Conservation (phyloP, 2,797 vertebrate species). For the Psittacula derbiana region DNA sequence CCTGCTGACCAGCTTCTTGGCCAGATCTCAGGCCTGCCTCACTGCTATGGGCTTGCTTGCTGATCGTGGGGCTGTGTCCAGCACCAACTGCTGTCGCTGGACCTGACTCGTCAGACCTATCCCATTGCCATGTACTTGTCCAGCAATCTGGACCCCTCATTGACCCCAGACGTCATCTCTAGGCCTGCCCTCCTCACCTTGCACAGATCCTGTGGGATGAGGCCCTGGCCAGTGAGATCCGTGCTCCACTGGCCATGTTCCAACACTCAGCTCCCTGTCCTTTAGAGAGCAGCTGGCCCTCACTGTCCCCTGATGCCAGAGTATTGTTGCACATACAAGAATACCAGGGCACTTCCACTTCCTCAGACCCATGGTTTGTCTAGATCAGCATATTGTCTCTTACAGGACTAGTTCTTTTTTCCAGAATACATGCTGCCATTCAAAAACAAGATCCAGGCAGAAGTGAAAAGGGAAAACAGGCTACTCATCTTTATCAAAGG, state of each 20-base stretch:
- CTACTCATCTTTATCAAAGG: neutral
- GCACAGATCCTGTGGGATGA: neutral
- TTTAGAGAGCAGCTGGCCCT: neutral
- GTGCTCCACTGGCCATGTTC: neutral
- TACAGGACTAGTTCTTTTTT: neutral
- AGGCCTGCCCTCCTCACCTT: neutral
- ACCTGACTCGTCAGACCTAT: neutral
- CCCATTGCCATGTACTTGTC: neutral
- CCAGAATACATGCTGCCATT: neutral
- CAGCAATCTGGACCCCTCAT: neutral
- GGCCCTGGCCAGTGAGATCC: neutral
- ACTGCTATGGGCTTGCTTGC: neutral
- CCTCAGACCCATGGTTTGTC: neutral
- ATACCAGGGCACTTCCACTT: neutral
- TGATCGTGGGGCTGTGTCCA: neutral
- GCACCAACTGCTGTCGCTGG: neutral
- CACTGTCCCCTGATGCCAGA: rapidly evolving
- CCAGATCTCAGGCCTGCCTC: neutral
- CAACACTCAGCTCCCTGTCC: rapidly evolving
- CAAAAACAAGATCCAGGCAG: neutral
- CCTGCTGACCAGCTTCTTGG: neutral
- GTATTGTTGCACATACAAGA: neutral
- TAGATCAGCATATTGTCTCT: neutral
- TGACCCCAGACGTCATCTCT: neutral
- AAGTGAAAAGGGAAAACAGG: neutral